Evolutionary conservation across 2,113 vertebrate genomes (phyloP).

Genomic region (Neotoma lepida): DNA sequence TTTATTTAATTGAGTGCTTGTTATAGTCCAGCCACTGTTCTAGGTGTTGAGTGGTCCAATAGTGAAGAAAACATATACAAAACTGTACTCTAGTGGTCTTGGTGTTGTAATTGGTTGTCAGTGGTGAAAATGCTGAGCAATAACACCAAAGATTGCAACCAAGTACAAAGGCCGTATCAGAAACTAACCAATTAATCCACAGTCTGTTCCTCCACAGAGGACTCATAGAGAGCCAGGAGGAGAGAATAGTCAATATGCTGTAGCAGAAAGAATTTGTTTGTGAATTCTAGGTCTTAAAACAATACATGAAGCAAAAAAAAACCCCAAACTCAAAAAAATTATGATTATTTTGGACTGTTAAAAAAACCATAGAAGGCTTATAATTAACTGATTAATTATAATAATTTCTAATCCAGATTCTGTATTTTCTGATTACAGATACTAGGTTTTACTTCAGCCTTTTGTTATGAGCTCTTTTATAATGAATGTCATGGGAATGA

Average conservation of each 20-base stretch:
- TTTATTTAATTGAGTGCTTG: background rate
- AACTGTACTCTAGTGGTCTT: background rate
- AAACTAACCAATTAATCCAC: background rate
- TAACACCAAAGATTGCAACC: background rate
- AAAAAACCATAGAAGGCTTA: background rate
- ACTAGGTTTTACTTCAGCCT: background rate
- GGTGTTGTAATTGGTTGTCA: background rate
- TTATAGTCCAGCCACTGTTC: background rate
- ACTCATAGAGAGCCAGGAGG: background rate
- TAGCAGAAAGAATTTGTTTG: background rate
- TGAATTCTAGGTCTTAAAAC: constrained; percentile 44
- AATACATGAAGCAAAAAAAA: background rate
- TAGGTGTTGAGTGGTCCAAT: background rate
- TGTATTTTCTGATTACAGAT: background rate
- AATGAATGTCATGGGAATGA: background rate
- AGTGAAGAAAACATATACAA: background rate
- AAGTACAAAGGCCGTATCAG: background rate
- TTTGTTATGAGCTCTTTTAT: background rate
- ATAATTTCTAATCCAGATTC: constrained; percentile 32
- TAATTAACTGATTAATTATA: background rate
- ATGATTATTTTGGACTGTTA: background rate
- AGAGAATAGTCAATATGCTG: background rate
- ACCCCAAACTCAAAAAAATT: background rate
- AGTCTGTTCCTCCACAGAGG: background rate
- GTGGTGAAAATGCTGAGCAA: background rate